A percentile compares a stretch with the other conserved stretches of the same genome.
Evolutionary conservation across 2,113 vertebrate species (phyloP).

Genomic region (Dicerorhinus sumatrensis): DNA sequence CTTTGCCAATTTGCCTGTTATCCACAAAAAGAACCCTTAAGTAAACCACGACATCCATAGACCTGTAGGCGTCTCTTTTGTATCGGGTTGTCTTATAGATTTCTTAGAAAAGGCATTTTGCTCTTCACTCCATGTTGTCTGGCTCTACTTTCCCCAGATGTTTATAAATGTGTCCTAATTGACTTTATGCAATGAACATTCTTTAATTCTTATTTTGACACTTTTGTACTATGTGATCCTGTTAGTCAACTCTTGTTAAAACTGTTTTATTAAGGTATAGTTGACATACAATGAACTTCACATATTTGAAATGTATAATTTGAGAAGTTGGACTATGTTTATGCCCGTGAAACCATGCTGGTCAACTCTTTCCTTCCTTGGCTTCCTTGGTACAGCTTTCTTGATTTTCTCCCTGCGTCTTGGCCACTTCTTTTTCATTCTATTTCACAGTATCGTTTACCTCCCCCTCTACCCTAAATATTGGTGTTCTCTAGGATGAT

Average conservation of each 20-base stretch:
- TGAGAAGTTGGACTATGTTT: background rate
- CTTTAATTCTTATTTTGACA: background rate
- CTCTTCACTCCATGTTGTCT: background rate
- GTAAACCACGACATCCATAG: background rate
- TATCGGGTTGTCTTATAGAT: background rate
- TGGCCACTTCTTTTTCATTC: background rate
- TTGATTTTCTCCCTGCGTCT: background rate
- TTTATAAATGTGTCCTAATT: background rate
- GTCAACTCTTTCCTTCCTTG: background rate
- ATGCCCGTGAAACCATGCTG: background rate
- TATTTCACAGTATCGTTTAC: background rate
- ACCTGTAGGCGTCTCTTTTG: background rate
- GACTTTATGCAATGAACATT: background rate
- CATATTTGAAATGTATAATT: constrained; percentile 3
- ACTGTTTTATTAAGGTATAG: background rate
- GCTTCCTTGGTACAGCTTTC: background rate
- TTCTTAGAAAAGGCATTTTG: background rate
- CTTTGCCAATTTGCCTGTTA: background rate
- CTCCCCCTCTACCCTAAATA: background rate
- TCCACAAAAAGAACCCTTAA: background rate
- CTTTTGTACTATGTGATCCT: background rate
- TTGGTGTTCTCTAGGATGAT: background rate
- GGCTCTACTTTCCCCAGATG: background rate
- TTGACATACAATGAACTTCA: background rate
- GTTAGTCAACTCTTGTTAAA: background rate